Percentiles rank a stretch among this genome's conserved stretches.
Evolutionary conservation across 2,797 vertebrate species (phyloP).

Genomic region (Rhinichthys osculus): DNA sequence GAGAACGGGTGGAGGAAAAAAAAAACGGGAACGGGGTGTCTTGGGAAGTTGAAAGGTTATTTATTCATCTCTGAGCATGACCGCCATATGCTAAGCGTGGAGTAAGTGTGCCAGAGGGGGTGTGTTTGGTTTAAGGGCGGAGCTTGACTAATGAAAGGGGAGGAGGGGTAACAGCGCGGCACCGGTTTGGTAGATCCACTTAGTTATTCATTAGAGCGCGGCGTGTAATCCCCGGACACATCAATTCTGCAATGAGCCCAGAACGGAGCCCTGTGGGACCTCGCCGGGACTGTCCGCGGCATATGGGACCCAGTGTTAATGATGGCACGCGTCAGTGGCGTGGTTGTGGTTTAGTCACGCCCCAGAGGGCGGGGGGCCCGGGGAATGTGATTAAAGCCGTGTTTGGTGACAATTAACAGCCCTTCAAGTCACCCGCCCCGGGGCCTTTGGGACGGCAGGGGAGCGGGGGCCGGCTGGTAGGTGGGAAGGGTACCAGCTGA

Average conservation of each 20-base stretch:
- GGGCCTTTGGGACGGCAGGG: slow-evolving; percentile 72
- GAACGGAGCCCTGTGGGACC: slow-evolving; percentile 58
- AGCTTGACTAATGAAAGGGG: slow-evolving; percentile 57
- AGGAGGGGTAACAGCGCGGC: slow-evolving; percentile 18
- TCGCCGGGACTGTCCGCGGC: slow-evolving; percentile 82
- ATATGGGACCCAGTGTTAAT: slow-evolving; percentile 94
- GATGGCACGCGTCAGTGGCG: slow-evolving; percentile 87
- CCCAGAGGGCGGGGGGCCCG: slow-evolving; percentile 74
- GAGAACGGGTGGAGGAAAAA: slow-evolving; percentile 58
- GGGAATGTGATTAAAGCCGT: slow-evolving; percentile 97
- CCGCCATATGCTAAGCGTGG: slow-evolving; percentile 74
- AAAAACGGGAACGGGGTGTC: slow-evolving; percentile 38
- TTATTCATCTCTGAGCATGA: slow-evolving; percentile 71
- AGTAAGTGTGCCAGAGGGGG: slow-evolving; percentile 66
- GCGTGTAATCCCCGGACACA: slow-evolving; percentile 63
- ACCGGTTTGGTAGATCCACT: slow-evolving; percentile 58
- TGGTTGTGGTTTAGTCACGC: slow-evolving; percentile 80
- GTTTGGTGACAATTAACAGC: slow-evolving; percentile 97
- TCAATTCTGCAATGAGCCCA: slow-evolving; percentile 59
- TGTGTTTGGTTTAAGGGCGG: slow-evolving; percentile 53
- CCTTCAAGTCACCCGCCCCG: slow-evolving; percentile 77
- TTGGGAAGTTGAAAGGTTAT: slow-evolving; percentile 68
- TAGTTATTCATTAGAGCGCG: slow-evolving; percentile 72
- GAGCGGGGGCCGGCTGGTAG: slow-evolving; percentile 60
- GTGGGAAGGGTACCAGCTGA: slow-evolving; percentile 68